These are phyloP conservation scores for Chironomus tepperi DNA, from an alignment of 1,140 invertebrate species.

Conservation along the genomic window DNA sequence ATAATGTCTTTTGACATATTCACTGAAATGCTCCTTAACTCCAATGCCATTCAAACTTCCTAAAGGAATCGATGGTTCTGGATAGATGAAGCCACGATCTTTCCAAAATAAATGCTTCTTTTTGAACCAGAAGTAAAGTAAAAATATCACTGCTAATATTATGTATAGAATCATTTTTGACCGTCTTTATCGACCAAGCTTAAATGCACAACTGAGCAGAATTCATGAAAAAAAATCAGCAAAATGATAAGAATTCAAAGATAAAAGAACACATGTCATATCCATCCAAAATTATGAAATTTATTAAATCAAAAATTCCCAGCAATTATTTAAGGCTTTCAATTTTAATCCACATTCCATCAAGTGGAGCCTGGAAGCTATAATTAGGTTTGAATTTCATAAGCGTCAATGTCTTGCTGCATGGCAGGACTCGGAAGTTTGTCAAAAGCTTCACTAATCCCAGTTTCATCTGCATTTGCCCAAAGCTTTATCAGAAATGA, in stretches of 20 bases:
- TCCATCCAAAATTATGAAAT: neutral
- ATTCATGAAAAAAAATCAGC: neutral
- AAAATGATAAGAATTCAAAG: neutral
- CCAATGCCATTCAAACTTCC: conserved; percentile 34
- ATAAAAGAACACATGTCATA: neutral
- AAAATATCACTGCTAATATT: neutral
- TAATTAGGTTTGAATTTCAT: conserved; percentile 41
- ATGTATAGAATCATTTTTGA: neutral
- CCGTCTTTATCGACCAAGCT: neutral
- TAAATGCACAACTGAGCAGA: neutral
- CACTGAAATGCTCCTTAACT: conserved; percentile 29
- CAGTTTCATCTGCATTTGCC: conserved; percentile 55
- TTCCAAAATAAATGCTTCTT: conserved; percentile 37
- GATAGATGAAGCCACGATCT: conserved; percentile 35
- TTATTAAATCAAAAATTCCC: neutral
- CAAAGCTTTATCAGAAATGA: conserved; percentile 44
- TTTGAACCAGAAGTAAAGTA: conserved; percentile 24
- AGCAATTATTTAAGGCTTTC: neutral
- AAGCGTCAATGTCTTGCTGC: conserved; percentile 40
- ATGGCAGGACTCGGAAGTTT: conserved; percentile 41
- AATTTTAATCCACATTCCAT: conserved; percentile 33
- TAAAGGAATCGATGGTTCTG: conserved; percentile 27
- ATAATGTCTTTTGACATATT: neutral
- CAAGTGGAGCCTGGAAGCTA: conserved; percentile 39
- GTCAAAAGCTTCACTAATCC: conserved; percentile 47